Base-by-base conservation (phyloP, 1,140 invertebrate genomes). In the Sycophila sp. region DNA sequence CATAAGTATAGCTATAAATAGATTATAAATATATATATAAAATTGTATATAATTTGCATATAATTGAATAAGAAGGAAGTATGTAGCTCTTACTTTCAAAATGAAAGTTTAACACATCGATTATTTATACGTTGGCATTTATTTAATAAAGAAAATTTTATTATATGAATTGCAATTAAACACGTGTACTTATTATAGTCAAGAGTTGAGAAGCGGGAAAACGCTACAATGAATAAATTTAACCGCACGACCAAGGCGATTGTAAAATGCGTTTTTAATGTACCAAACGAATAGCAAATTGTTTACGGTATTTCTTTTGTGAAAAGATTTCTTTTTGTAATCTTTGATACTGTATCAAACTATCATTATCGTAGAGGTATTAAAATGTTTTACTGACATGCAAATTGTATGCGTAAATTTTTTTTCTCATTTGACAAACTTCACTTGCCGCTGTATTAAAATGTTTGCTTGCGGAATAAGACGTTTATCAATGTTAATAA, bases 231-330 rank as follows among this genome's bases (percentile, higher is more conserved):
- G 13, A 34, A 15, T 19, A 49, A 63, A 19, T 51, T 2, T 10
- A 26, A 64, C 17, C 10, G 19, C 53, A 36, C 30, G 45, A 64
- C 62, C 62, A 64, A 64, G 15, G 15, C 19, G 30, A 53, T 51
- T 36, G n/a, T 47, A 51, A 51, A 24, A n/a, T 40, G 13, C 15
- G 19, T 38, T 19, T 11, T 22, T n/a, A n/a, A n/a, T n/a, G n/a
- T n/a, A n/a, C n/a, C n/a, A n/a, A n/a, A n/a, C n/a, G n/a, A n/a
- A n/a, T n/a, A n/a, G n/a, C n/a, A n/a, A n/a, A n/a, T n/a, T n/a
- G n/a, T n/a, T n/a, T n/a, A n/a, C n/a, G n/a, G n/a, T n/a, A n/a
- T n/a, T n/a, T n/a, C n/a, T n/a, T n/a, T n/a, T n/a, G n/a, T n/a
- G n/a, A 15, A 13, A 40, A 49, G 11, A n/a, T 51, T 64, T 40